A percentile compares a stretch with the other conserved stretches of the same genome.
These are phyloP conservation scores for Saguinus imperator DNA, from an alignment of 2,113 vertebrate species.

Conservation along the genomic window DNA sequence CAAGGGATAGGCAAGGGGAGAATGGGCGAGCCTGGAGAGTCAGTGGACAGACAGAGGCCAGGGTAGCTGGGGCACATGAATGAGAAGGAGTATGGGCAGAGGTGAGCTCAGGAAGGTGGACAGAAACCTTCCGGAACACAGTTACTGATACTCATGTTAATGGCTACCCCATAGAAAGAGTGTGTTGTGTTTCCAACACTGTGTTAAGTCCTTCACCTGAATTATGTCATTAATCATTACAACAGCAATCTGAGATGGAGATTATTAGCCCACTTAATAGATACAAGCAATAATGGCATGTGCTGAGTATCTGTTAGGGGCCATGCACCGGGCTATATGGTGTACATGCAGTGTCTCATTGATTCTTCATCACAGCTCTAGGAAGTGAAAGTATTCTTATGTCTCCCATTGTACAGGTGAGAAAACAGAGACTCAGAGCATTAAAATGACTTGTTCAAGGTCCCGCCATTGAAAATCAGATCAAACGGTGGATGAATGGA, in stretches of 20 bases:
- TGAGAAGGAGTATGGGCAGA: background rate
- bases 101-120: background rate
- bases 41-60: background rate
- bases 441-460: background rate
- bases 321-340: background rate
- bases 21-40: background rate
- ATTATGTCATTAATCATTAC: background rate
- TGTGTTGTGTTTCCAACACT: background rate
- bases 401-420: background rate
- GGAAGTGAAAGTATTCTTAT: background rate
- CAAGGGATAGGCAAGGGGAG: background rate
- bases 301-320: fast-evolving
- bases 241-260: background rate
- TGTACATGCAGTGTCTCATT: background rate
- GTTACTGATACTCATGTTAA: background rate
- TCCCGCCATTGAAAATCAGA: background rate
- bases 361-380: background rate
- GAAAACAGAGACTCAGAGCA: background rate
- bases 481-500: background rate
- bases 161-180: background rate
- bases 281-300: background rate
- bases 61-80: background rate
- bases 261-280: background rate
- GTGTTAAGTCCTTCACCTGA: background rate
- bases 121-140: background rate